These are phyloP conservation scores for human DNA, from an alignment of 2,113 vertebrate genomes.

Conservation along the genomic window GRCh38 chr1:184098001-184098500, in stretches of 20 bases:
- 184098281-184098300: background rate
- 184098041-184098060: background rate
- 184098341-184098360: background rate
- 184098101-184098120: background rate
- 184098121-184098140: background rate
- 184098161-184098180: background rate
- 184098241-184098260: background rate
- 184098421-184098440: background rate
- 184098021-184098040: background rate
- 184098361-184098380: background rate
- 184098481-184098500: background rate
- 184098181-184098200: background rate
- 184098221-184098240: background rate
- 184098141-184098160: background rate
- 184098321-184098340: background rate
- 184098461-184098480: background rate
- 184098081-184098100: background rate
- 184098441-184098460: background rate
- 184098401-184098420: background rate
- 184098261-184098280: background rate
- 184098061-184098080: background rate
- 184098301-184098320: background rate
- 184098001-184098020: background rate
- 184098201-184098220: background rate
- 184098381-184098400: background rate